Percentiles rank a stretch among this genome's conserved stretches.
phyloP scores from a whole-genome alignment of 2,113 vertebrate species.

The Tapirus terrestris region DNA sequence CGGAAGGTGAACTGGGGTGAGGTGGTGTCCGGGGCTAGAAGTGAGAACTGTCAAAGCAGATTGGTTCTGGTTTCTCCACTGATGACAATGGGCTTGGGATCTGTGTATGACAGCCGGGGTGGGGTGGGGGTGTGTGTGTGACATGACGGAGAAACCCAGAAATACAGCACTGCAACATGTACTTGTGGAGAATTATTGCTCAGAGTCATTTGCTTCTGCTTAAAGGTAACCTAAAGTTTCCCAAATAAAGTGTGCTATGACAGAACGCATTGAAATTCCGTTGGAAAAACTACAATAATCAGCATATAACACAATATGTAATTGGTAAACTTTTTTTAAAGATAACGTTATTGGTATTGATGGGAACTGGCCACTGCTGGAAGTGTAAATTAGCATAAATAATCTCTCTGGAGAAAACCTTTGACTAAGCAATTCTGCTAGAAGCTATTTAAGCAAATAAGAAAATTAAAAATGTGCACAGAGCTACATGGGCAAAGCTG shows the following conservation, averaged over 20 bases:
- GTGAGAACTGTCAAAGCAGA: background rate
- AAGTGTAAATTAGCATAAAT: background rate
- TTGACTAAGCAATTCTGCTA: background rate
- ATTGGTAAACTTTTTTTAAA: background rate
- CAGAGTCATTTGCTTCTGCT: background rate
- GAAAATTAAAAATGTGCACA: background rate
- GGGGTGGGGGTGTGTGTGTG: too few species aligned
- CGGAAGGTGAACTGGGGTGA: background rate
- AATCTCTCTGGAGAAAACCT: background rate
- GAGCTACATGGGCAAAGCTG: background rate
- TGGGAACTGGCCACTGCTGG: background rate
- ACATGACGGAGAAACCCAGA: background rate
- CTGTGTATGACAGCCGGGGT: background rate
- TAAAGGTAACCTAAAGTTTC: background rate
- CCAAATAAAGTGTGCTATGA: background rate
- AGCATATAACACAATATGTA: background rate
- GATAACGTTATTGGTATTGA: background rate
- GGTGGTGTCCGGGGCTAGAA: background rate
- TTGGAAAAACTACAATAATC: background rate
- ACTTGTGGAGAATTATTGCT: background rate
- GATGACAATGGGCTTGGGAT: accelerated
- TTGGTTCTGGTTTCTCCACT: background rate
- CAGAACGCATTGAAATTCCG: background rate
- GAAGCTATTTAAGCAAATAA: background rate
- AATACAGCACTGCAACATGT: background rate